phyloP scores from a whole-genome alignment of 2,113 vertebrate genomes.

The Marmota monax region DNA sequence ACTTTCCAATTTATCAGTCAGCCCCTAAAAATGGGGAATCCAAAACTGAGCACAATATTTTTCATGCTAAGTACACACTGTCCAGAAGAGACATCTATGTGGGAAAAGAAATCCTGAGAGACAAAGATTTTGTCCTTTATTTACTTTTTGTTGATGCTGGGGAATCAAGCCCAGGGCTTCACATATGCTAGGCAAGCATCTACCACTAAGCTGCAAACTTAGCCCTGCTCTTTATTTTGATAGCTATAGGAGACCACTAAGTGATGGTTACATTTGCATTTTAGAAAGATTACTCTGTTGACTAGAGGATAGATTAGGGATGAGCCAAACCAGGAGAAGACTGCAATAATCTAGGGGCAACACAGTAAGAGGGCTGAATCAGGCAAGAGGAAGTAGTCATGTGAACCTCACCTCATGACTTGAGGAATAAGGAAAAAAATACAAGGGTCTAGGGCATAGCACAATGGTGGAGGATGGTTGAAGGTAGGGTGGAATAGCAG shows the following conservation, averaged over 20 bases:
- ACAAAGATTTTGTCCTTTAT: not conserved
- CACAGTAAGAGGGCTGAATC: not conserved
- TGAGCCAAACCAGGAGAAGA: not conserved
- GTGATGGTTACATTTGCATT: not conserved
- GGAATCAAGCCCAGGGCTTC: too few relatives aligned
- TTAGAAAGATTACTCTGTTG: slow-evolving; percentile 13
- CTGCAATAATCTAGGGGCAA: not conserved
- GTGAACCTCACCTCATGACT: too few relatives aligned
- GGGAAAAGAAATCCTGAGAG: not conserved
- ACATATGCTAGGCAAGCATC: too few relatives aligned
- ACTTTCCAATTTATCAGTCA: not conserved
- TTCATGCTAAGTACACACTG: not conserved
- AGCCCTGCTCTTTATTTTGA: not conserved
- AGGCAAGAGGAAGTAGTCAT: not conserved
- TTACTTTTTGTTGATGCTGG: too few relatives aligned
- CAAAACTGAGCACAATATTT: not conserved
- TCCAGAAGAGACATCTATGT: not conserved
- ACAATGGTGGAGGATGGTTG: not conserved
- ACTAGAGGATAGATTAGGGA: not conserved
- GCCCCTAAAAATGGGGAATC: not conserved
- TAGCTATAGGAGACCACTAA: slow-evolving; percentile 20
- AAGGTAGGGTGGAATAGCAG: not conserved
- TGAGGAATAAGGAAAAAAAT: not conserved
- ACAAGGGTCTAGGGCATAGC: not conserved
- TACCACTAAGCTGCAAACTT: not conserved